These are phyloP conservation scores for Ptilorrhoa leucosticta DNA, from an alignment of 2,113 vertebrate species.

Conservation along the genomic window DNA sequence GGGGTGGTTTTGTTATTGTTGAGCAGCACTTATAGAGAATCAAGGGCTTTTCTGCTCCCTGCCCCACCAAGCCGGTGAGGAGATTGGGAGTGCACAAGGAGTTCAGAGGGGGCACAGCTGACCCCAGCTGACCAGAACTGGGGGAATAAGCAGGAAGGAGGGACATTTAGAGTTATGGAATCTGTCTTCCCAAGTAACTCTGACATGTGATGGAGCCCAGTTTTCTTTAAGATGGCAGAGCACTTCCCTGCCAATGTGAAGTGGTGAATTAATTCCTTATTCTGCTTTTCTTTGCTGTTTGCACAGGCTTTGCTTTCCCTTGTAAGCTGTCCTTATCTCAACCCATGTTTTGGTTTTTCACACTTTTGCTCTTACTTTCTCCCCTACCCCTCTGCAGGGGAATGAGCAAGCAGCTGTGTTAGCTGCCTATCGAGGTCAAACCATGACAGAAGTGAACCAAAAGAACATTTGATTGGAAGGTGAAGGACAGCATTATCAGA, in stretches of 20 bases:
- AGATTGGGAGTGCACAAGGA: not conserved
- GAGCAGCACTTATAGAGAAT: not conserved
- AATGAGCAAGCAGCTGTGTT: not conserved
- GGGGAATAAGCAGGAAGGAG: not conserved
- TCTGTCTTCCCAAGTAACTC: not conserved
- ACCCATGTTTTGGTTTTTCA: rapidly evolving
- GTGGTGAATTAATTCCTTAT: not conserved
- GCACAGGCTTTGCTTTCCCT: not conserved
- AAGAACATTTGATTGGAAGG: not conserved
- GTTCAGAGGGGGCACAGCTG: not conserved
- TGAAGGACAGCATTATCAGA: not conserved
- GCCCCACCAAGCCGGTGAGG: no score
- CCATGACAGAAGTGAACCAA: not conserved
- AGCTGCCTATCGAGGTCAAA: not conserved
- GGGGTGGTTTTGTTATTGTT: not conserved
- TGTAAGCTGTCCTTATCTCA: not conserved
- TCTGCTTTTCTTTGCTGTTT: not conserved
- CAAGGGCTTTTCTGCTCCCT: not conserved
- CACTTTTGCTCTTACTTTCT: not conserved
- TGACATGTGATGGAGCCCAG: rapidly evolving
- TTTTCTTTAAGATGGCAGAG: not conserved
- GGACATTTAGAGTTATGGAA: rapidly evolving
- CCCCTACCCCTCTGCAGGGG: not conserved
- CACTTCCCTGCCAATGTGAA: not conserved
- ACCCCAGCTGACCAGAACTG: not conserved